Percentiles rank a stretch among this genome's conserved stretches.
These are phyloP conservation scores for Tipula helvola DNA, from an alignment of 2,888 invertebrate species.

Conservation along the genomic window DNA sequence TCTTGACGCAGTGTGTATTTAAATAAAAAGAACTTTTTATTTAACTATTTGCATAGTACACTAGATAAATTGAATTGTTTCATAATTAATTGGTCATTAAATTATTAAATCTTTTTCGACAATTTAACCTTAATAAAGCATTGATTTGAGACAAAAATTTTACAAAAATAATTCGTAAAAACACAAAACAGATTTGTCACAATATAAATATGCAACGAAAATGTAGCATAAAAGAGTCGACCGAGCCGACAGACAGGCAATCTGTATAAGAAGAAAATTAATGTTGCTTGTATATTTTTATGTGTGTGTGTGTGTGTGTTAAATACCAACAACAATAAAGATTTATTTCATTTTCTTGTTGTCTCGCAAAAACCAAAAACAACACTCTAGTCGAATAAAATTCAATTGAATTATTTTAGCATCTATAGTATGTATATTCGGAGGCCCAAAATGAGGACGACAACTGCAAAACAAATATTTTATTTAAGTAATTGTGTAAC, in stretches of 20 bases:
- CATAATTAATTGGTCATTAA: too few relatives aligned
- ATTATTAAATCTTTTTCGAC: background rate
- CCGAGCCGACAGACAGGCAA: background rate
- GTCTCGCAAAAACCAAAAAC: background rate
- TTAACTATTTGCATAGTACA: too few relatives aligned
- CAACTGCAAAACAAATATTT: background rate
- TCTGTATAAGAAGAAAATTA: background rate
- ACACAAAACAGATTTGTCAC: background rate
- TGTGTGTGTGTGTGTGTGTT: background rate
- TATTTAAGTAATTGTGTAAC: background rate
- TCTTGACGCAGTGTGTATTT: background rate
- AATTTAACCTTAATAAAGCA: background rate
- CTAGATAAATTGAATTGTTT: too few relatives aligned
- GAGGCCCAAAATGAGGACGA: background rate
- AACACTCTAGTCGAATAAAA: background rate
- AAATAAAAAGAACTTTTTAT: background rate
- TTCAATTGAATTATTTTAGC: background rate
- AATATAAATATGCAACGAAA: background rate
- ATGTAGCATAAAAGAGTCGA: background rate
- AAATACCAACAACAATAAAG: background rate
- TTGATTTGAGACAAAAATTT: background rate
- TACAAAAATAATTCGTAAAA: background rate
- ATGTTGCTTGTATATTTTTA: background rate
- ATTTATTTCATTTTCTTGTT: background rate
- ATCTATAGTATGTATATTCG: too few relatives aligned